Evolutionary conservation across 2,797 vertebrate species (phyloP).

Genomic region (Buphagus erythrorhynchus): DNA sequence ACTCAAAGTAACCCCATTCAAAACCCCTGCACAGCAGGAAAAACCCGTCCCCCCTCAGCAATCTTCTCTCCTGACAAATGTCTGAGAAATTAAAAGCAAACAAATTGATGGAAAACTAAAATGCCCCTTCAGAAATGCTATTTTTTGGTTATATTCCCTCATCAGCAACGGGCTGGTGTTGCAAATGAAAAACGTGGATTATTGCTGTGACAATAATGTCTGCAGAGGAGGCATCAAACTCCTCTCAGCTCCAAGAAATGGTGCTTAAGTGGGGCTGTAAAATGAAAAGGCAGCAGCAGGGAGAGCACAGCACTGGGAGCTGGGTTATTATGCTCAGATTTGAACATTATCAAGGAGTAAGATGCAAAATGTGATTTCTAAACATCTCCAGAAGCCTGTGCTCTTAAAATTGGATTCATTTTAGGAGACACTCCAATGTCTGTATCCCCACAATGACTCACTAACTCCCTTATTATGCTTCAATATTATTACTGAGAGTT

Average conservation of each 20-base stretch:
- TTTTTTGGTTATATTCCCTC: background rate
- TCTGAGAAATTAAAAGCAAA: background rate
- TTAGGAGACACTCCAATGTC: background rate
- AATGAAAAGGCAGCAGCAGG: background rate
- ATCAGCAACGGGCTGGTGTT: background rate
- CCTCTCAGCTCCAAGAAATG: background rate
- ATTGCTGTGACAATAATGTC: background rate
- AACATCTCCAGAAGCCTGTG: background rate
- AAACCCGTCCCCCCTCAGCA: background rate
- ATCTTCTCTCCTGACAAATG: background rate
- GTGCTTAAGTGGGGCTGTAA: background rate
- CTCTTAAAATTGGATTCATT: background rate
- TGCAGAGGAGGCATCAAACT: background rate
- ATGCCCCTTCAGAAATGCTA: background rate
- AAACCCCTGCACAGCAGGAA: fast-evolving
- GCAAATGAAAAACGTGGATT: background rate
- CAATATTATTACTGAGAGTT: background rate
- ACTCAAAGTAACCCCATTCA: background rate
- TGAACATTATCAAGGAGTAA: background rate
- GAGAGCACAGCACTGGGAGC: background rate
- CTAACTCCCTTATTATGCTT: background rate
- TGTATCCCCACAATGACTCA: background rate
- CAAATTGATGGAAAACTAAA: background rate
- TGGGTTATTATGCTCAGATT: background rate
- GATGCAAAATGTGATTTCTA: background rate